A percentile compares a stretch with the other conserved stretches of the same genome.
These are phyloP conservation scores for Leucosticte australis DNA, from an alignment of 2,113 vertebrate species.

Conservation along the genomic window DNA sequence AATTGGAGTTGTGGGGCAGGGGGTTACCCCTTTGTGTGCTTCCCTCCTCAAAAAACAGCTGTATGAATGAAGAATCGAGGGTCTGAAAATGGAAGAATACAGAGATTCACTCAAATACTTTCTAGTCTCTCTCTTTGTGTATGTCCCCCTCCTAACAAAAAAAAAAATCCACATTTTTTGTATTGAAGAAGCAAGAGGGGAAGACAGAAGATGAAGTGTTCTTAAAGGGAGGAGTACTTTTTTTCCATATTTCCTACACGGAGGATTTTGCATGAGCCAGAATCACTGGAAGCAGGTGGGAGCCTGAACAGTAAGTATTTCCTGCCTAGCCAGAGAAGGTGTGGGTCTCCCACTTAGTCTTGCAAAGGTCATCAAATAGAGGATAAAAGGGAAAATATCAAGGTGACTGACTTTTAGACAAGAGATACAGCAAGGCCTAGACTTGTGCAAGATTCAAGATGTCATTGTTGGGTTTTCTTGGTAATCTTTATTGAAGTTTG, in stretches of 20 bases:
- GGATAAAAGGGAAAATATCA: neutral
- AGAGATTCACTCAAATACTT: neutral
- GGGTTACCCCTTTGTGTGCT: neutral
- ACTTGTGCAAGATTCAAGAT: neutral
- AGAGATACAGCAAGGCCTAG: neutral
- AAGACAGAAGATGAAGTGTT: neutral
- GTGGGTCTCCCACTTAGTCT: neutral
- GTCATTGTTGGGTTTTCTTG: neutral
- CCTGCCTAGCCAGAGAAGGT: neutral
- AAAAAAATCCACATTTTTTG: neutral
- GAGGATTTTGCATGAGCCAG: neutral
- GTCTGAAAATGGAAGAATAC: neutral
- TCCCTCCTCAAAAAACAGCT: neutral
- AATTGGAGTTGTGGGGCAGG: neutral
- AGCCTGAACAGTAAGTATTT: neutral
- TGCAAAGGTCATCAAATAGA: neutral
- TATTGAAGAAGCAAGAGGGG: neutral
- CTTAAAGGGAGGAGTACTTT: neutral
- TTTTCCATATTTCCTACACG: neutral
- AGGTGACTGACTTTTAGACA: neutral
- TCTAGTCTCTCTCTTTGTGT: neutral
- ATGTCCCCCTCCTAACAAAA: accelerated
- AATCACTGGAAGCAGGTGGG: neutral
- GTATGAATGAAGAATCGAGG: neutral
- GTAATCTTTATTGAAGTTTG: neutral